Evolutionary conservation across 2,888 invertebrate species (phyloP), one percentile per base, ranked within the genome.

Genomic region (Chrysolina oricalcia): DNA sequence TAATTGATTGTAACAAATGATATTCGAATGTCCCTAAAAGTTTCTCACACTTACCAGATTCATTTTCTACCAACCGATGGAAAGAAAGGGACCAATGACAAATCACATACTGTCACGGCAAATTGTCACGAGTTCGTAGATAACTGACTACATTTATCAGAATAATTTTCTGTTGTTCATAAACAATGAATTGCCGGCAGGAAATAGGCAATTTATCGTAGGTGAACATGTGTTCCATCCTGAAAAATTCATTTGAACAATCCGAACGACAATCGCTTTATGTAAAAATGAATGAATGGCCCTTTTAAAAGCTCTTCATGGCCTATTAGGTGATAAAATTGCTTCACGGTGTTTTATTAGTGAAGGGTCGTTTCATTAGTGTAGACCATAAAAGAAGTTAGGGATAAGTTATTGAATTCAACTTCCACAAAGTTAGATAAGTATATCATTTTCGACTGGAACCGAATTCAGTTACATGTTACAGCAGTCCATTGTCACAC

Each of bases 251-350:
- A 59, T 35, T 59, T 59, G 59, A n/a, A 59, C 27, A 59, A 15
- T 10, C 35, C 66, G 10, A 66, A 66, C 66, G 66, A 66, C 46
- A 23, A 46, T 46, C 66, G 46, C 27, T 66, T 19, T 41, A 40
- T 53, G 27, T 68, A 17, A 40, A 53, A 68, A 56, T 11, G 23
- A 68, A 19, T 53, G 11, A 68, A 68, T 68, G 17, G 68, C 35
- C 9, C 23, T 68, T 50, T 35, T 15, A 53, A 35, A 53, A 53
- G 40, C 53, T 35, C 17, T 67, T 48, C 67, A 17, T 50, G 21
- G 67, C 23, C 50, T 46, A 50, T 67, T 67, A 50, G 13, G 17
- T n/a, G 50, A 50, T 5, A 9, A 41, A 41, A 64, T 64, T 64
- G 40, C 64, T 64, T 64, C 15, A 64, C 43, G 64, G 43, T 19